Percentiles rank a stretch among this genome's conserved stretches.
These are phyloP conservation scores for Pangasius sanitwongsei DNA, from an alignment of 2,797 vertebrate species.

Conservation along the genomic window DNA sequence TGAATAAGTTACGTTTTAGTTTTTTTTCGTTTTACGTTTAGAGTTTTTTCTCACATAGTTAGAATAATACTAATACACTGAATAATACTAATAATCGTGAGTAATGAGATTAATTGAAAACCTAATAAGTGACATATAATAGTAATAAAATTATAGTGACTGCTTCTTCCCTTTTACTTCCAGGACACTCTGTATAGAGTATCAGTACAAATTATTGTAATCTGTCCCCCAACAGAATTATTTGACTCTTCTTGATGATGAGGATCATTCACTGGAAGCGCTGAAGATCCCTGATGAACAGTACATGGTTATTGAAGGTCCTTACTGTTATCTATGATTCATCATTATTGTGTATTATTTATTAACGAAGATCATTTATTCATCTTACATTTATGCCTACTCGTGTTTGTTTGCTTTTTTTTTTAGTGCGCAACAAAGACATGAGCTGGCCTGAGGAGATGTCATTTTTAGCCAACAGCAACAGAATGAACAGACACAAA, in stretches of 20 bases:
- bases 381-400: not conserved
- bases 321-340: not conserved
- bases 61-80: too few relatives aligned
- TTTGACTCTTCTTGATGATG: constrained; percentile 95
- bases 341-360: not conserved
- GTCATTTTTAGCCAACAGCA: constrained; percentile 99
- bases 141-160: not conserved
- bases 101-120: not conserved
- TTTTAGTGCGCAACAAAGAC: constrained; percentile 96
- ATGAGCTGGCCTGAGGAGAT: constrained; percentile 99
- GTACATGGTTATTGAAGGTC: constrained; percentile 98
- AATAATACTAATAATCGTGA: not conserved
- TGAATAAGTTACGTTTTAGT: not conserved
- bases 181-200: too few relatives aligned
- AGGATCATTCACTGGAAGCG: constrained; percentile 93
- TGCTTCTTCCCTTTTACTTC: not conserved
- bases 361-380: not conserved
- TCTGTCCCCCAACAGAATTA: constrained; percentile 81
- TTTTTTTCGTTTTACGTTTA: not conserved
- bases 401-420: not conserved
- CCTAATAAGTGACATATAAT: not conserved
- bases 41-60: not conserved
- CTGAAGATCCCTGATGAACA: constrained; percentile 97
- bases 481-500: constrained; percentile 97
- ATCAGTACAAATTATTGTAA: not conserved